These are phyloP conservation scores for Pygmarrhopalites habei DNA, from an alignment of 1,140 invertebrate species.

Conservation along the genomic window DNA sequence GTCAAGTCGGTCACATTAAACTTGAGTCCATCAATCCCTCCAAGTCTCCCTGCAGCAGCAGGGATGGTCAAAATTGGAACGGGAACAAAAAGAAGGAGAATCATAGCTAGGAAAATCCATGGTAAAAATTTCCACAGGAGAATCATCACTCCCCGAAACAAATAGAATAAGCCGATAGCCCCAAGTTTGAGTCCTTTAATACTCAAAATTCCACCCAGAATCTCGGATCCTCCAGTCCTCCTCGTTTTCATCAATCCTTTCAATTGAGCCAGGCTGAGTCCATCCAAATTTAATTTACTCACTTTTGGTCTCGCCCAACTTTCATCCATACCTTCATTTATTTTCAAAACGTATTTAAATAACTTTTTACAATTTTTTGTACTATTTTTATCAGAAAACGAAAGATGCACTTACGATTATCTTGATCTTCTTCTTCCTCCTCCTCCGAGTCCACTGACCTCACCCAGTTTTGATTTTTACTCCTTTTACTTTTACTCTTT, in stretches of 20 bases:
- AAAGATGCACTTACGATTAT: no score
- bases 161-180: constrained; percentile 10
- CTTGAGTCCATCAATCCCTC: not conserved
- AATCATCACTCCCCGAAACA: constrained; percentile 8
- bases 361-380: not conserved
- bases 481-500: not conserved
- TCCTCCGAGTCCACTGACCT: not conserved
- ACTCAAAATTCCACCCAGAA: constrained; percentile 18
- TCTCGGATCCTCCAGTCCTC: not conserved
- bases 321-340: not conserved
- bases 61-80: constrained; percentile 28
- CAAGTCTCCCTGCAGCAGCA: constrained; percentile 7
- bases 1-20: constrained; percentile 10
- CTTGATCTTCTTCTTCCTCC: no score
- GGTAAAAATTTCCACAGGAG: constrained; percentile 16
- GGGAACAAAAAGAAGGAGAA: constrained; percentile 17
- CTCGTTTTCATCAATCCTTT: constrained; percentile 6
- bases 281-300: not conserved
- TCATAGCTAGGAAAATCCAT: constrained; percentile 12
- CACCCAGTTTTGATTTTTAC: not conserved
- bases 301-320: not conserved
- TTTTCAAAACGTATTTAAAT: not conserved
- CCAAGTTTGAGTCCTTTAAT: constrained; percentile 23
- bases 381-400: not conserved
- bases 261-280: not conserved